Evolutionary conservation across 1,140 invertebrate species (phyloP).

Genomic region (Mycetomoellerius zeteki): DNA sequence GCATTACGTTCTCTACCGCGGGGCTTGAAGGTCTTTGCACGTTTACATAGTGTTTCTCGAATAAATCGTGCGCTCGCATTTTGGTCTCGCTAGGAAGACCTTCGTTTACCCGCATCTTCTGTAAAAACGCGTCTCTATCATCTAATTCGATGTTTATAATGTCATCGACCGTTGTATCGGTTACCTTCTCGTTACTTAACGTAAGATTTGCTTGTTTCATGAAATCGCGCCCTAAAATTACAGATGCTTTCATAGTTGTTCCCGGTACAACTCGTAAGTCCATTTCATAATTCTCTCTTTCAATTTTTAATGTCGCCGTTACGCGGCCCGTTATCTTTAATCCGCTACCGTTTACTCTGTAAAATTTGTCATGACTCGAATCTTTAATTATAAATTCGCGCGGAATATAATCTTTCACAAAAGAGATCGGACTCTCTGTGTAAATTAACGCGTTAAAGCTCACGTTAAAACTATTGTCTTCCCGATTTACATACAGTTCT

Average conservation of each 20-base stretch:
- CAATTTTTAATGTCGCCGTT: background rate
- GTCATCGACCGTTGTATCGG: background rate
- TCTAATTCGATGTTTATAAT: background rate
- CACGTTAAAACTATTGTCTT: background rate
- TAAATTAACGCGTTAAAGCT: background rate
- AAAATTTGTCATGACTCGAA: too few species aligned
- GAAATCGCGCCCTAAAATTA: background rate
- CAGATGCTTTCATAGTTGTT: background rate
- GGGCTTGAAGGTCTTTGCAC: conserved; percentile 27
- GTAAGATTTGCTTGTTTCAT: background rate
- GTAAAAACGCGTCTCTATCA: background rate
- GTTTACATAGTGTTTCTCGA: conserved; percentile 20
- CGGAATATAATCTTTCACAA: background rate
- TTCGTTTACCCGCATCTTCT: background rate
- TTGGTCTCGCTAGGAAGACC: background rate
- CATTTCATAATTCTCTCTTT: background rate
- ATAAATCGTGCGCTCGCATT: background rate
- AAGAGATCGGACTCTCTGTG: background rate
- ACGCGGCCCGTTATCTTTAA: background rate
- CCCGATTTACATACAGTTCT: background rate
- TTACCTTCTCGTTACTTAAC: background rate
- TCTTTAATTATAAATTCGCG: too few species aligned
- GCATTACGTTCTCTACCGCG: background rate
- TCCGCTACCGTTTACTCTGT: too few species aligned
- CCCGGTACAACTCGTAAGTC: background rate